Percentiles rank a stretch among this genome's conserved stretches.
These are phyloP conservation scores for Leptogaster cylindrica DNA, from an alignment of 2,888 invertebrate genomes.

Conservation along the genomic window DNA sequence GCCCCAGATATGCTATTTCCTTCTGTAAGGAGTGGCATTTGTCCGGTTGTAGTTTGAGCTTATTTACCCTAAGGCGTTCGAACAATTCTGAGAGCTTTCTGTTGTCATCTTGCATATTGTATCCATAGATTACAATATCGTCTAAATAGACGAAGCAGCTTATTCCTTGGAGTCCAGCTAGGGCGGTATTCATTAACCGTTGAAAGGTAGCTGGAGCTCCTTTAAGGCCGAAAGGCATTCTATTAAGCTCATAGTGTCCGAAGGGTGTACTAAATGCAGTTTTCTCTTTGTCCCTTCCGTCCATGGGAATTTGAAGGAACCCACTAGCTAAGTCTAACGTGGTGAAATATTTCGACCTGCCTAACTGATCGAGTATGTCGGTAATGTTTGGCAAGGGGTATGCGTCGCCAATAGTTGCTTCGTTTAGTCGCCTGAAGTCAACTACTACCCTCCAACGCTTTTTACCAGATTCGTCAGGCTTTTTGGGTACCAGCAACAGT, in stretches of 20 bases:
- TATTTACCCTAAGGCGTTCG: constrained; percentile 43
- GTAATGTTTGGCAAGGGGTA: constrained; percentile 55
- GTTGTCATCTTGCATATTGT: constrained; percentile 46
- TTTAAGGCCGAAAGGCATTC: constrained; percentile 57
- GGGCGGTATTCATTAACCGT: constrained; percentile 55
- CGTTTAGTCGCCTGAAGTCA: constrained; percentile 56
- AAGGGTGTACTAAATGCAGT: constrained; percentile 54
- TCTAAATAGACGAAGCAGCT: constrained; percentile 49
- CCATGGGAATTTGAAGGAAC: constrained; percentile 54
- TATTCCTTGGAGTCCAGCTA: constrained; percentile 53
- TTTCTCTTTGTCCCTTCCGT: constrained; percentile 49
- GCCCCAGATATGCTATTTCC: constrained; percentile 50
- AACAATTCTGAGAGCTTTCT: constrained; percentile 46
- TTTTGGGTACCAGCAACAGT: constrained; percentile 54
- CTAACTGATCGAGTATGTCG: constrained; percentile 56
- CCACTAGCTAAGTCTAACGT: constrained; percentile 56
- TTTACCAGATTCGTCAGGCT: constrained; percentile 51
- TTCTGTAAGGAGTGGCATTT: constrained; percentile 50
- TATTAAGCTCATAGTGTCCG: constrained; percentile 54
- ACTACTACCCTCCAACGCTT: no score
- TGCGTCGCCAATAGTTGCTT: constrained; percentile 54
- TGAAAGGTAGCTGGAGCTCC: constrained; percentile 59
- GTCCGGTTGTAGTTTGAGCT: constrained; percentile 49
- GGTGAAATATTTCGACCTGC: constrained; percentile 55
- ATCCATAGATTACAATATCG: constrained; percentile 52